These are phyloP conservation scores for Mythimna impura DNA, from an alignment of 2,888 invertebrate genomes.

Conservation along the genomic window DNA sequence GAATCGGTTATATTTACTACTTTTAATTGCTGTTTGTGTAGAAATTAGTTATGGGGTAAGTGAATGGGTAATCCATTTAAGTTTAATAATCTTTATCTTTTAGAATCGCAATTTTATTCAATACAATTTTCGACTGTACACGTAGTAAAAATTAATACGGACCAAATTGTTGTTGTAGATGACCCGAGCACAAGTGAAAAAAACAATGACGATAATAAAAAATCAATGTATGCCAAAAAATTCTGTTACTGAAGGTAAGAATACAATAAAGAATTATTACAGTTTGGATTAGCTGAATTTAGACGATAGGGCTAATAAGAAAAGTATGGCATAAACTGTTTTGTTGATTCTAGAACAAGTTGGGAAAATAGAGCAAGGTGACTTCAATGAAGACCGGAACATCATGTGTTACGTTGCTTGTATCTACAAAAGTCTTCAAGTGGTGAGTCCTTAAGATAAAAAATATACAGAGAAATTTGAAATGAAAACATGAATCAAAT, in stretches of 20 bases:
- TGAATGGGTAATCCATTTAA: neutral
- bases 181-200: slow-evolving; percentile 90
- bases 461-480: neutral
- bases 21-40: slow-evolving; percentile 29
- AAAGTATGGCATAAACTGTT: slow-evolving; percentile 6
- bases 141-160: too few species aligned
- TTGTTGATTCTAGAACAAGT: slow-evolving; percentile 77
- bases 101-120: too few species aligned
- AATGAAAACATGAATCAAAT: neutral
- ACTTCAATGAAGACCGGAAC: slow-evolving; percentile 77
- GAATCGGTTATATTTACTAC: slow-evolving; percentile 39
- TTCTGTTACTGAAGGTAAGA: slow-evolving; percentile 87
- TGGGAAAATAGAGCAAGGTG: slow-evolving; percentile 80
- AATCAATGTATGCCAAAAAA: slow-evolving; percentile 91
- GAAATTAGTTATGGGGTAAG: slow-evolving; percentile 50
- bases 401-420: slow-evolving; percentile 84
- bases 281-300: neutral
- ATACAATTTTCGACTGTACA: too few species aligned
- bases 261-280: neutral
- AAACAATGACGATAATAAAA: slow-evolving; percentile 90
- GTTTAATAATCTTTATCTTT: too few species aligned
- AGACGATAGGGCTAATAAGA: neutral
- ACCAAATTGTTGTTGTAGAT: slow-evolving; percentile 70
- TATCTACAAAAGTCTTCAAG: slow-evolving; percentile 79
- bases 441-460: slow-evolving; percentile 70